Conservation (phyloP, 2,797 vertebrate genomes). For the Dryobates pubescens region DNA sequence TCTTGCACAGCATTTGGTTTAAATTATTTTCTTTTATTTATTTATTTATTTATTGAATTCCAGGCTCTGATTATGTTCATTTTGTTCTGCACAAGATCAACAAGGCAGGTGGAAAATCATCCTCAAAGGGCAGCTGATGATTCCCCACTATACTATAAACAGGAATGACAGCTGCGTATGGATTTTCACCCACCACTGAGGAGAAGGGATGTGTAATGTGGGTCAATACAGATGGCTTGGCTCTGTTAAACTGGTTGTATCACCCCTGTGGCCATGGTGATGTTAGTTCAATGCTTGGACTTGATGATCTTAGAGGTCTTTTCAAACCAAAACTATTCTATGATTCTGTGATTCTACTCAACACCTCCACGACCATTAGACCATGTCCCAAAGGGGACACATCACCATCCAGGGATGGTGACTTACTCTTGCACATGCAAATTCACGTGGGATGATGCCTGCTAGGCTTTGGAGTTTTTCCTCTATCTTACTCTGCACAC, state of each 20-base stretch:
- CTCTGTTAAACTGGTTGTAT: background rate
- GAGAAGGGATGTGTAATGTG: background rate
- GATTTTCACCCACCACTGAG: background rate
- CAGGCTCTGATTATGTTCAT: background rate
- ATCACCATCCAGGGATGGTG: background rate
- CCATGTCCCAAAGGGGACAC: too few species aligned
- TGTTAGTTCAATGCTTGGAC: too few species aligned
- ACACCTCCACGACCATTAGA: too few species aligned
- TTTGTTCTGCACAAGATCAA: background rate
- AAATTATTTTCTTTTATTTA: background rate
- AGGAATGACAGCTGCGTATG: background rate
- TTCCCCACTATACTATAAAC: background rate
- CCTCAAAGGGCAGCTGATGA: background rate
- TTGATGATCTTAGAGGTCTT: too few species aligned
- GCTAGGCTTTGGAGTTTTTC: fast-evolving
- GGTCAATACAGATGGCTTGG: background rate
- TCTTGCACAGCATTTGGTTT: background rate
- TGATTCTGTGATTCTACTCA: too few species aligned
- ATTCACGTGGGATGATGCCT: background rate
- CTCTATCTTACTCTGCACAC: fast-evolving
- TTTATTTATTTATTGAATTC: background rate
- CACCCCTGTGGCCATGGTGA: background rate
- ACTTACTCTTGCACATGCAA: too few species aligned
- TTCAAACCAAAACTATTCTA: too few species aligned
- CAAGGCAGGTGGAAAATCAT: background rate